Conservation (phyloP, 2,113 vertebrate genomes). For the Antennarius striatus region DNA sequence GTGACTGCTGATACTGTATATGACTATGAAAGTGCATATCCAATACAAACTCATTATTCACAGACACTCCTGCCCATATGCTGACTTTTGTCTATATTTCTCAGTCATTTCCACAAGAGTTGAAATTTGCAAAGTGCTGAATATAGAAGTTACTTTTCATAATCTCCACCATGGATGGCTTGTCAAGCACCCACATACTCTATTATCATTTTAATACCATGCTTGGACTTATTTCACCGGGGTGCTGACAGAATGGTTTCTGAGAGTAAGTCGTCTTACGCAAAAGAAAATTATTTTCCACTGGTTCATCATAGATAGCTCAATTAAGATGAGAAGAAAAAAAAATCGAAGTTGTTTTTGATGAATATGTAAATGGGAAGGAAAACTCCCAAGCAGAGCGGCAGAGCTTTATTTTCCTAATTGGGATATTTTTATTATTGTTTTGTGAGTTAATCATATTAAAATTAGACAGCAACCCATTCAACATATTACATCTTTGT, state of each 20-base stretch:
- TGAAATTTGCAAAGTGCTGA: slow-evolving; percentile 61
- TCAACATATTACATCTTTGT: slow-evolving; percentile 26
- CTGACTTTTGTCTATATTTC: slow-evolving; percentile 63
- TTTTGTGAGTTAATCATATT: slow-evolving; percentile 25
- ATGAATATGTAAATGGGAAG: slow-evolving; percentile 60
- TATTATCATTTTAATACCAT: slow-evolving; percentile 78
- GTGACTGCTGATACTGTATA: slow-evolving; percentile 35
- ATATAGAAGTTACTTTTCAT: slow-evolving; percentile 69
- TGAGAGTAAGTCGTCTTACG: slow-evolving; percentile 63
- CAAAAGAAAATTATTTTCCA: slow-evolving; percentile 61
- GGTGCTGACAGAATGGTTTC: slow-evolving; percentile 78
- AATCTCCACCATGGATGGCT: slow-evolving; percentile 60
- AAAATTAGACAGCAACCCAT: slow-evolving; percentile 18
- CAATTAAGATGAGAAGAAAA: slow-evolving; percentile 71
- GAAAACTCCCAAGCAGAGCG: slow-evolving; percentile 36
- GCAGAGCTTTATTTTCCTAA: slow-evolving; percentile 60
- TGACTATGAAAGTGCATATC: slow-evolving; percentile 43
- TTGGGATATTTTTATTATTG: slow-evolving; percentile 36
- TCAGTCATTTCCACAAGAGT: slow-evolving; percentile 44
- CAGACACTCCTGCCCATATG: slow-evolving; percentile 40
- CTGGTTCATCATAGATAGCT: slow-evolving; percentile 71
- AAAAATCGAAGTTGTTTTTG: slow-evolving; percentile 61
- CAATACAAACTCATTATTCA: slow-evolving; percentile 44
- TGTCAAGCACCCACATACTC: slow-evolving; percentile 61
- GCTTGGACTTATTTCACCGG: slow-evolving; percentile 61